Evolutionary conservation across 2,113 vertebrate genomes (phyloP).

Genomic region (Mustela lutreola): DNA sequence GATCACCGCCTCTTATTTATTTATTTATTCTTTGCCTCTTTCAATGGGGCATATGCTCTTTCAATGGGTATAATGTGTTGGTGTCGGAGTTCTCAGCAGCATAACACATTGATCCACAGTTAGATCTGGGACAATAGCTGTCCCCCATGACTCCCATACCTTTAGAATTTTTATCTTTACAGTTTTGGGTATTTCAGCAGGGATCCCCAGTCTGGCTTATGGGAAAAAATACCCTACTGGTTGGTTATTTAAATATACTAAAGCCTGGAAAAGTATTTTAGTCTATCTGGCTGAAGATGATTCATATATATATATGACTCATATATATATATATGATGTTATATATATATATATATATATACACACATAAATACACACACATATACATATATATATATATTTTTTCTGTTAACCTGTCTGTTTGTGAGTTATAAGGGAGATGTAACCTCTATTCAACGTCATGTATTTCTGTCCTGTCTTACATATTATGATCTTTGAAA

Average conservation of each 20-base stretch:
- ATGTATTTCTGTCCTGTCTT: not conserved
- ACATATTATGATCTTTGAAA: not conserved
- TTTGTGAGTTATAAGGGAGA: not conserved
- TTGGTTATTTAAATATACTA: not conserved
- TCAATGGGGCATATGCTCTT: not conserved
- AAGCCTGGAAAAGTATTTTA: not conserved
- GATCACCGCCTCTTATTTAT: not conserved
- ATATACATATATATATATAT: not conserved
- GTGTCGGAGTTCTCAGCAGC: not conserved
- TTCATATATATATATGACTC: not conserved
- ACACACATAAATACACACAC: no score
- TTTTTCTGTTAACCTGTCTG: not conserved
- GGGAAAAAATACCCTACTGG: not conserved
- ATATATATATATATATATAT: no score
- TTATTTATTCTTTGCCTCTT: not conserved
- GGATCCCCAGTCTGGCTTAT: not conserved
- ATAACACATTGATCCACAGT: not conserved
- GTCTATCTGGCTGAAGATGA: not conserved
- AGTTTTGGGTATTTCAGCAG: not conserved
- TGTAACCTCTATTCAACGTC: not conserved
- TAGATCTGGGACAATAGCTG: not conserved
- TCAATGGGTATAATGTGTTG: not conserved
- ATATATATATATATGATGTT: no score
- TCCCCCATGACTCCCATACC: not conserved
- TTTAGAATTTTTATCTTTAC: not conserved